Base-by-base conservation (phyloP, 92 coral and sea anemone species). In the Galaxea fascicularis region DNA sequence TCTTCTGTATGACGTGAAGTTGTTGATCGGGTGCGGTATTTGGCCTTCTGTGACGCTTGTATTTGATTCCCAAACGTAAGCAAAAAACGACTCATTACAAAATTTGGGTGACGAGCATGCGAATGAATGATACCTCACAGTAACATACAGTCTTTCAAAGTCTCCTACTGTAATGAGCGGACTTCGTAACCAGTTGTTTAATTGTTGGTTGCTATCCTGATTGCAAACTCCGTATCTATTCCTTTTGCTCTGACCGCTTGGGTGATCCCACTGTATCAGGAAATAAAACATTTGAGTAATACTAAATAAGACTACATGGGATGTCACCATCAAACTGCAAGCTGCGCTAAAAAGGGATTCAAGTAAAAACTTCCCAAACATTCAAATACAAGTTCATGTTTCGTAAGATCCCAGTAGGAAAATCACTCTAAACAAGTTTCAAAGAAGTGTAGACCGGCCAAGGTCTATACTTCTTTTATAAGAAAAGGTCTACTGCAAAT, bases 171-270 rank as follows among this genome's bases (percentile, higher is more conserved):
- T 8, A 12, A 91, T 86, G 39, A 46, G 80, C 59, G 75, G 88
- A 3, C 93, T 91, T 20, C 89, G 80, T 46, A 93, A 49, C 97
- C 97, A 93, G 74, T 82, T 87, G 22, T 85, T 79, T 35, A 94
- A 94, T 46, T 91, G 51, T 83, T 29, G 74, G 53, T 0, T 4
- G 10, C 24, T 8, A 70, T 24, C 41, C 4, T 16, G 4, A 41
- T 77, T 79, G 26, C 93, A 89, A 9, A 86, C 93, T 1, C 70
- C 7, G 24, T 89, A 89, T 27, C 59, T 77, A 12, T 86, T 73
- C 6, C 35, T 10, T 12, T 24, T 0, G 11, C 14, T 5, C 17
- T 1, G 27, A 1, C 41, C 41, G 21, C 1, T 1, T 0, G 82
- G 59, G 54, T 65, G 54, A 60, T 49, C 12, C 91, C 92, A 88